These are phyloP conservation scores for Clavelina lepadiformis DNA, from an alignment of 23 tunicate species.

Conservation along the genomic window DNA sequence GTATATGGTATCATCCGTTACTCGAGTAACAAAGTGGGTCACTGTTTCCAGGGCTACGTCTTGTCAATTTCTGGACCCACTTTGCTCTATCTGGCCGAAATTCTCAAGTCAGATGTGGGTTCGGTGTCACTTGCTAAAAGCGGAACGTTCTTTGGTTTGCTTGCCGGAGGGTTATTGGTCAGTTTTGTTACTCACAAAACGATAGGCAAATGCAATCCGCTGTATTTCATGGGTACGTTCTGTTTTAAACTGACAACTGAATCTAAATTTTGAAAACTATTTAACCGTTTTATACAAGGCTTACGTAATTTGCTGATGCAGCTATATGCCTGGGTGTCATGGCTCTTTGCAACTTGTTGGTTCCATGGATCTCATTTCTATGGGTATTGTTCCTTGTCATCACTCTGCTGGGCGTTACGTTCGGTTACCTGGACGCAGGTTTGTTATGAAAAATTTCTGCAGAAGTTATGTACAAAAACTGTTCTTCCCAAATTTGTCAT, in stretches of 20 bases:
- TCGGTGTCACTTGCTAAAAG: not conserved
- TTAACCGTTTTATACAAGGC: too few species aligned
- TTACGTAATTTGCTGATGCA: too few species aligned
- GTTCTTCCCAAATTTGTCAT: too few species aligned
- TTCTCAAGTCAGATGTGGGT: not conserved
- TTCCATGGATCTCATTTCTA: constrained; percentile 28
- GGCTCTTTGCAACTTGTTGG: not conserved
- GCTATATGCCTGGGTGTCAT: not conserved
- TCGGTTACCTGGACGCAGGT: constrained; percentile 54
- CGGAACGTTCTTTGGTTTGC: not conserved
- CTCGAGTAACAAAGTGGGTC: too few species aligned
- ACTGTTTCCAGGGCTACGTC: not conserved
- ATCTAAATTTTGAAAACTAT: too few species aligned
- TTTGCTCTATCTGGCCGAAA: not conserved
- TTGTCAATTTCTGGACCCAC: constrained; percentile 6
- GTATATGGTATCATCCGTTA: too few species aligned
- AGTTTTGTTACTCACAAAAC: constrained; percentile 1
- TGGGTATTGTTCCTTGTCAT: constrained; percentile 20
- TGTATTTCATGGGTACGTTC: not conserved
- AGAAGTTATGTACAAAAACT: too few species aligned
- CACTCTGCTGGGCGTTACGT: constrained; percentile 28
- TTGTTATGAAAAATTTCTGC: not conserved
- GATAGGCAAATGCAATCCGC: not conserved
- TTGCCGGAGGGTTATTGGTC: constrained; percentile 1
- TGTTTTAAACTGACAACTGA: not conserved